Evolutionary conservation across 2,888 invertebrate genomes (phyloP).

Genomic region (Octonoba sinensis): DNA sequence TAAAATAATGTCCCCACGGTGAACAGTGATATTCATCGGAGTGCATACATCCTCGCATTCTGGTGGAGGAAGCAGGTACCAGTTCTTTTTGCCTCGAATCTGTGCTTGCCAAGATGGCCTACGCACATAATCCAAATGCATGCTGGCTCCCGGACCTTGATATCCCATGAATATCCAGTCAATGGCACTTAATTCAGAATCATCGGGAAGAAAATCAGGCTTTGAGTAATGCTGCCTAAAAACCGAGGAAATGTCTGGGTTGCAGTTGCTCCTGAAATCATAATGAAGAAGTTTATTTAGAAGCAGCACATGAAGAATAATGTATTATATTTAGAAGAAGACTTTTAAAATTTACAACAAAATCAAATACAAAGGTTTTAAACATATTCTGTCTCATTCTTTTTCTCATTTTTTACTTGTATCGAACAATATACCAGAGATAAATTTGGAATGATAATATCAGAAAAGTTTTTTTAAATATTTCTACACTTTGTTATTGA

Average conservation of each 20-base stretch:
- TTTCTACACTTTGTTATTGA: no score
- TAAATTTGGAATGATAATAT: no score
- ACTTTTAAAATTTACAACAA: no score
- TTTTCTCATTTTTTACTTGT: no score
- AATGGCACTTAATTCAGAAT: slow-evolving; percentile 88
- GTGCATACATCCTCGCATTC: slow-evolving; percentile 86
- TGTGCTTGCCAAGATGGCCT: slow-evolving; percentile 95
- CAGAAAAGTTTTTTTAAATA: no score
- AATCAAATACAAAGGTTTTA: no score
- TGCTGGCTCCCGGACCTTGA: slow-evolving; percentile 85
- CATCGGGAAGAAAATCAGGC: slow-evolving; percentile 87
- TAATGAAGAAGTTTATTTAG: slow-evolving; percentile 19
- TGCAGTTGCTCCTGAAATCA: slow-evolving; percentile 83
- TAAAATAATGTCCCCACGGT: slow-evolving; percentile 88
- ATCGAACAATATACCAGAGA: no score
- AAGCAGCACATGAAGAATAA: no score
- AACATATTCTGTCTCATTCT: no score
- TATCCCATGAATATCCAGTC: slow-evolving; percentile 95
- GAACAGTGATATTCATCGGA: slow-evolving; percentile 82
- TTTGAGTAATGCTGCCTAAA: slow-evolving; percentile 83
- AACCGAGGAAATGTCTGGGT: slow-evolving; percentile 81
- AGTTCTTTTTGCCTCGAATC: slow-evolving; percentile 85
- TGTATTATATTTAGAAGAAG: no score
- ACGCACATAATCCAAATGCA: slow-evolving; percentile 92
- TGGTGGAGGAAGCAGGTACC: slow-evolving; percentile 86